phyloP scores from a whole-genome alignment of 2,888 invertebrate species.

The Acanthococcus lagerstroemiae region DNA sequence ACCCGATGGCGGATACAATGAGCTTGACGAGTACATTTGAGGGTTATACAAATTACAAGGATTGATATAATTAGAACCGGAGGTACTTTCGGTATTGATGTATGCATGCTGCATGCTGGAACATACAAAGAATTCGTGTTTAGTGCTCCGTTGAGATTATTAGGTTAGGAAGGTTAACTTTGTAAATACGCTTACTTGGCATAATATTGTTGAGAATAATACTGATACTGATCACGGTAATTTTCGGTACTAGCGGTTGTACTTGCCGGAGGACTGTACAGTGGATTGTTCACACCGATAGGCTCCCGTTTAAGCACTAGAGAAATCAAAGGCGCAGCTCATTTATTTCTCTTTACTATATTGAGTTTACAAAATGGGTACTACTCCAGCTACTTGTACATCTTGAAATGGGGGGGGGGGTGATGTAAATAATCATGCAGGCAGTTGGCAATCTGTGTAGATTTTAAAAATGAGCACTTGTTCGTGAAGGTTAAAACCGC shows the following conservation, averaged over 20 bases:
- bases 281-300: background rate
- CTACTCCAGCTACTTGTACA: no score
- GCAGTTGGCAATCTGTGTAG: no score
- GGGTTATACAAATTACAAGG: slow-evolving; percentile 25
- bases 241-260: slow-evolving; percentile 3
- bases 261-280: background rate
- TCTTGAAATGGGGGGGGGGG: no score
- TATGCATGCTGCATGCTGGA: slow-evolving; percentile 27
- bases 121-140: background rate
- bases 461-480: no score
- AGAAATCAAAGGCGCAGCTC: background rate
- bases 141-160: background rate
- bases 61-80: slow-evolving; percentile 20
- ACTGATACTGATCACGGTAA: slow-evolving; percentile 23
- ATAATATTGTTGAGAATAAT: slow-evolving; percentile 27
- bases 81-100: slow-evolving; percentile 18
- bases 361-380: no score
- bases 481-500: no score
- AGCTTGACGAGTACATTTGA: slow-evolving; percentile 19
- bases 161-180: no score
- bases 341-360: background rate
- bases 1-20: slow-evolving; percentile 13
- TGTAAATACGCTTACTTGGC: background rate
- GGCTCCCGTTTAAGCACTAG: background rate
- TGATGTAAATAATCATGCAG: no score